A percentile compares a stretch with the other conserved stretches of the same genome.
Conservation (phyloP, 2,113 vertebrate genomes). For the Thinocorus orbignyianus region DNA sequence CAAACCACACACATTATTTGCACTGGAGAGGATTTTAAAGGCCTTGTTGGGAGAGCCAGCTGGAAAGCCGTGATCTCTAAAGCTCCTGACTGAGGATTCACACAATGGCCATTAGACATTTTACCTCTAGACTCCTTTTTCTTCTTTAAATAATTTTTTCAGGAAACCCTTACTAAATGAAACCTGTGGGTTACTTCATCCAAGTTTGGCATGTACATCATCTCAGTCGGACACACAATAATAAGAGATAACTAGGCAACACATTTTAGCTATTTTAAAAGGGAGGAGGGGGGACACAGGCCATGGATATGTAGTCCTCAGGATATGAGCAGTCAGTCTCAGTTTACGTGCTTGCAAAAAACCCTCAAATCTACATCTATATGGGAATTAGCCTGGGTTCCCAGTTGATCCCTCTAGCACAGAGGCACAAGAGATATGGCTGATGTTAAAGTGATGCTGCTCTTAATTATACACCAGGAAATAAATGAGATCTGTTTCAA, state of each 20-base stretch:
- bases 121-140: neutral
- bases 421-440: neutral
- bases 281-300: neutral
- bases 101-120: neutral
- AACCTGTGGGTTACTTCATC: neutral
- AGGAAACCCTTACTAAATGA: neutral
- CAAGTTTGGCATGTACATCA: neutral
- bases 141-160: neutral
- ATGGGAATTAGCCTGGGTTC: neutral
- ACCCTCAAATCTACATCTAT: neutral
- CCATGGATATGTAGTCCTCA: neutral
- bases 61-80: neutral
- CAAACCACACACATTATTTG: neutral
- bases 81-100: neutral
- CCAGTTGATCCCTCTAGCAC: neutral
- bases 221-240: neutral
- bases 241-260: neutral
- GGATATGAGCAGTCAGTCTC: neutral
- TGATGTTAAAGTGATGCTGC: neutral
- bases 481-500: neutral
- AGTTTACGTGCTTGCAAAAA: neutral
- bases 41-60: neutral
- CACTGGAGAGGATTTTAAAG: neutral
- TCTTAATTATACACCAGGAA: neutral
- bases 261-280: neutral